Evolutionary conservation across 64 coral and sea anemone genomes (phyloP).

Genomic region (Montipora cactus): DNA sequence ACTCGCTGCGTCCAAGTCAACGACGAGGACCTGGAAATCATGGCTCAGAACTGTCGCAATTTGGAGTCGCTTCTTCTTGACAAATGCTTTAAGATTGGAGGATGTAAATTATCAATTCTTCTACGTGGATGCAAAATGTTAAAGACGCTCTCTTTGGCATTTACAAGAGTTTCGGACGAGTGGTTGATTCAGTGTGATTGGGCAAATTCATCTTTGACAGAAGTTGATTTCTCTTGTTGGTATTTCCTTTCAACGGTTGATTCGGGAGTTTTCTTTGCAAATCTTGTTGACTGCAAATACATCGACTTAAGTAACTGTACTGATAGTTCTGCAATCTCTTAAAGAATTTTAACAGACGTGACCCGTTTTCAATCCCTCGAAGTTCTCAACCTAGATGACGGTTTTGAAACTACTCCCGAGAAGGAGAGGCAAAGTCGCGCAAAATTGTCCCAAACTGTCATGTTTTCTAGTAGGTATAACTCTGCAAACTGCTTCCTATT

Average conservation of each 20-base stretch:
- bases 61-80: constrained; percentile 54
- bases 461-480: constrained; percentile 38
- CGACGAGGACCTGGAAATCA: constrained; percentile 31
- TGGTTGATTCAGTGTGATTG: constrained; percentile 11
- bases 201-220: constrained; percentile 19
- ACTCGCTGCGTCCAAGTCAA: constrained; percentile 42
- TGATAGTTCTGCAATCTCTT: constrained; percentile 16
- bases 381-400: constrained; percentile 50
- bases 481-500: constrained; percentile 22
- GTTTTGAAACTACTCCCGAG: background rate
- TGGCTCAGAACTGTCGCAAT: constrained; percentile 31
- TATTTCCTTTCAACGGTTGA: constrained; percentile 20
- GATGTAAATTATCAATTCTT: constrained; percentile 36
- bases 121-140: constrained; percentile 23
- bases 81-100: constrained; percentile 53
- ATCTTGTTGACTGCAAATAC: constrained; percentile 29
- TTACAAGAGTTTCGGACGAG: constrained; percentile 45
- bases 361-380: constrained; percentile 32
- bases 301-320: constrained; percentile 62
- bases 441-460: constrained; percentile 15
- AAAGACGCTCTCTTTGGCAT: constrained; percentile 55
- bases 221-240: constrained; percentile 63
- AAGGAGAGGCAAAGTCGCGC: constrained; percentile 39
- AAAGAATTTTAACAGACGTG: constrained; percentile 20
- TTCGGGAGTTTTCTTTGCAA: background rate